Conservation (phyloP, 2,113 vertebrate species). For the Aspiorhynchus laticeps region DNA sequence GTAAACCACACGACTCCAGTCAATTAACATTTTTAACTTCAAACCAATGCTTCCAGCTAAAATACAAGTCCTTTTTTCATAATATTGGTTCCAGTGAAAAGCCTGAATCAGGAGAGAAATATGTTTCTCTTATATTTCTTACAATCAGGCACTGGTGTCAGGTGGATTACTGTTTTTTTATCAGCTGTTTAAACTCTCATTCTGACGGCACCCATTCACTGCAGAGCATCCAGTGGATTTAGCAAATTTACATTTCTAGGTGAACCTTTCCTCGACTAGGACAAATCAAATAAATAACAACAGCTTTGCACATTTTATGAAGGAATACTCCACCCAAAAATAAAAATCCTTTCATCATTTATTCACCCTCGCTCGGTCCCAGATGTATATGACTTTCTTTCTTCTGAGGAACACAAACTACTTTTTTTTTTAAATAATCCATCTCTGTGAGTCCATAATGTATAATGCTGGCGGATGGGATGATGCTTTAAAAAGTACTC, state of each 20-base stretch:
- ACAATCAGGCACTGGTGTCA: no score
- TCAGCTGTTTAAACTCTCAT: background rate
- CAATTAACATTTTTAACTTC: no score
- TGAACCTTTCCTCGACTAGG: background rate
- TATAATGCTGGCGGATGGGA: background rate
- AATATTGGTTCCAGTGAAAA: no score
- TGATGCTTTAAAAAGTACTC: background rate
- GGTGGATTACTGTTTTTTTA: background rate
- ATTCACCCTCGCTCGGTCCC: background rate
- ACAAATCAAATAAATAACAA: background rate
- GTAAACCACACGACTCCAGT: no score
- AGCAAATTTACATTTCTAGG: background rate
- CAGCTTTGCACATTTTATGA: background rate
- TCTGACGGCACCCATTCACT: background rate
- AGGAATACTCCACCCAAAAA: background rate
- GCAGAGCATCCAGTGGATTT: background rate
- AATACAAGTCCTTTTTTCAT: no score
- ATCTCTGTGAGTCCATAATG: background rate
- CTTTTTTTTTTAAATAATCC: background rate
- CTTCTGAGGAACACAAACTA: background rate
- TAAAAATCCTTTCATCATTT: background rate
- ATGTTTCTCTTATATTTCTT: no score
- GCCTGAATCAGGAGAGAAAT: no score
- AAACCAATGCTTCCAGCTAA: no score
- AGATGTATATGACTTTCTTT: background rate